These are phyloP conservation scores for Macroglossus sobrinus DNA, from an alignment of 2,113 vertebrate species.

Conservation along the genomic window DNA sequence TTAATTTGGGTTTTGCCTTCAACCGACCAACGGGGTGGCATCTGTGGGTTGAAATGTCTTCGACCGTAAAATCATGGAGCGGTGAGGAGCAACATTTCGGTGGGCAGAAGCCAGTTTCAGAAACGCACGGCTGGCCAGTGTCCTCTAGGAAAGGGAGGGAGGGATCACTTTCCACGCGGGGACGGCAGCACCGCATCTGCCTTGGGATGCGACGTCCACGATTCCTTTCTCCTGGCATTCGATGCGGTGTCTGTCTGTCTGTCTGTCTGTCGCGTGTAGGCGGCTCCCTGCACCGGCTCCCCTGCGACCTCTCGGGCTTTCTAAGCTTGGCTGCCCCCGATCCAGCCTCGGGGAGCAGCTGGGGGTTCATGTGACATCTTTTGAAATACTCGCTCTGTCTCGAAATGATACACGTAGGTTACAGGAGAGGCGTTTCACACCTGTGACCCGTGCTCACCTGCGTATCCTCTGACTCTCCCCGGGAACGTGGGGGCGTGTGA, in stretches of 20 bases:
- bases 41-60: neutral
- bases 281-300: neutral
- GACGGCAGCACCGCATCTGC: neutral
- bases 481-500: neutral
- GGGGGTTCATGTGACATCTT: neutral
- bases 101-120: neutral
- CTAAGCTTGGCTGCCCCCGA: rapidly evolving
- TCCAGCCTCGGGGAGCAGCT: no score
- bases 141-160: neutral
- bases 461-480: no score
- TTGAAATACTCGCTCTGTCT: neutral
- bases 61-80: neutral
- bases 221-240: neutral
- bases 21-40: neutral
- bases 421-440: neutral
- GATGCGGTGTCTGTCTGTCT: no score
- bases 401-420: neutral
- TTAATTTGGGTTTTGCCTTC: neutral
- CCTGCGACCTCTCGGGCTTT: neutral
- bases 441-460: neutral
- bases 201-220: neutral
- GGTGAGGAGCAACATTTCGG: no score
- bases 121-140: neutral
- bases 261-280: no score
- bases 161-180: neutral